Base-by-base conservation (phyloP, 2,888 invertebrate genomes). In the Catocala nupta region DNA sequence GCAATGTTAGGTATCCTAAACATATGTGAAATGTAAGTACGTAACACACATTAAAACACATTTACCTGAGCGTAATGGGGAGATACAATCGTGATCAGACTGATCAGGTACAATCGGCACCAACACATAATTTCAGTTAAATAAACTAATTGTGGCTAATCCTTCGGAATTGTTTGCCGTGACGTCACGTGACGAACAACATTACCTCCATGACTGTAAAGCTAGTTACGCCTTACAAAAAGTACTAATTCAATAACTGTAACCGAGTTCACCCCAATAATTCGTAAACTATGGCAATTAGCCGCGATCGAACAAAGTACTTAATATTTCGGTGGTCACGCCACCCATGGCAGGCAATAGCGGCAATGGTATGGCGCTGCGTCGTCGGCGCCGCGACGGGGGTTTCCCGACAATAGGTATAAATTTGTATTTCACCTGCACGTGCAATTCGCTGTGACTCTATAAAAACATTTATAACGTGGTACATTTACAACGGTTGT, bases 241-340 rank as follows among this genome's bases (percentile, higher is more conserved):
- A 51, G 33, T 52, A 52, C 39, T 52, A 64, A 65, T 59, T 16
- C 45, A 58, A 65, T 63, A 53, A 56, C 25, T 45, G 9, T 44
- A 52, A 33, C 51, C 52, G 53, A 45, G 58, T 78, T 72, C 55
- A 42, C 57, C 43, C 53, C 54, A 72, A 74, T 72, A 70, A 74
- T 73, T 74, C 62, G 63, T 68, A 81, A 81, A 80, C 68, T 71
- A 73, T 77, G 68, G 75, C 77, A 83, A 85, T 85, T 84, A 83
- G 72, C 67, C 71, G 65, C 78, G 81, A 84, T 83, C 77, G 74
- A 72, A 81, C 77, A 80, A 72, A 80, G 79, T 76, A 75, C 74
- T 81, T 81, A 73, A 77, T 81, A 83, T 83, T 80, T 82, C 36
- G 82, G 73, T 72, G 84, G 88, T 89, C 90, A 90, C 90, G 90